phyloP scores from a whole-genome alignment of 2,888 invertebrate genomes.

The Drosophila greeni region DNA sequence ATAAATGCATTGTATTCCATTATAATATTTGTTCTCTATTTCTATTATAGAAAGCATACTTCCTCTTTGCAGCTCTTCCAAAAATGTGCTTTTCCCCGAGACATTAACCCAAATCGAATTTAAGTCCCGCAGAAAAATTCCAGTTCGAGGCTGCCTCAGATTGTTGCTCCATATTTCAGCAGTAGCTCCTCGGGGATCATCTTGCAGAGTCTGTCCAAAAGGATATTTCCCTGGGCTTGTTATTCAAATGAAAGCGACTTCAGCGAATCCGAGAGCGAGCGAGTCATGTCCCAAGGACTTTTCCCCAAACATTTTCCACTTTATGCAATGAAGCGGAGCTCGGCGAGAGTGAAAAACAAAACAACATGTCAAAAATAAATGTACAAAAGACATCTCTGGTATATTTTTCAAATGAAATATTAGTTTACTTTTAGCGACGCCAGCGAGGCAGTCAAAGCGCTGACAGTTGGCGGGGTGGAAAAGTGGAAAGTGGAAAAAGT shows the following conservation, averaged over 20 bases:
- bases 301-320: conserved; percentile 34
- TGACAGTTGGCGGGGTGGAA: conserved; percentile 51
- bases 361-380: conserved; percentile 73
- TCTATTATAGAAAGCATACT: not conserved
- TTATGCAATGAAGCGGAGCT: conserved; percentile 58
- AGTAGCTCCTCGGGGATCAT: conserved; percentile 26
- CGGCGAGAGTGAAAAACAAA: conserved; percentile 60
- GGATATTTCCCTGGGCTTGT: conserved; percentile 54
- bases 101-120: conserved; percentile 28
- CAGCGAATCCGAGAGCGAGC: conserved; percentile 49
- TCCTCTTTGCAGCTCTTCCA: not conserved
- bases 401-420: conserved; percentile 73
- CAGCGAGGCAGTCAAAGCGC: conserved; percentile 60
- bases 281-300: conserved; percentile 62
- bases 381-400: conserved; percentile 72
- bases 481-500: not conserved
- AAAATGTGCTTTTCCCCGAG: not conserved
- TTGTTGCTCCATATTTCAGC: conserved; percentile 23
- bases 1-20: not conserved
- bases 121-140: not conserved
- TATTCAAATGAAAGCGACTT: conserved; percentile 68
- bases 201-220: conserved; percentile 52
- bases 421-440: conserved; percentile 69
- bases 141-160: conserved; percentile 4
- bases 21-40: not conserved